phyloP scores from a whole-genome alignment of 2,888 invertebrate genomes.

The Timandra comae region DNA sequence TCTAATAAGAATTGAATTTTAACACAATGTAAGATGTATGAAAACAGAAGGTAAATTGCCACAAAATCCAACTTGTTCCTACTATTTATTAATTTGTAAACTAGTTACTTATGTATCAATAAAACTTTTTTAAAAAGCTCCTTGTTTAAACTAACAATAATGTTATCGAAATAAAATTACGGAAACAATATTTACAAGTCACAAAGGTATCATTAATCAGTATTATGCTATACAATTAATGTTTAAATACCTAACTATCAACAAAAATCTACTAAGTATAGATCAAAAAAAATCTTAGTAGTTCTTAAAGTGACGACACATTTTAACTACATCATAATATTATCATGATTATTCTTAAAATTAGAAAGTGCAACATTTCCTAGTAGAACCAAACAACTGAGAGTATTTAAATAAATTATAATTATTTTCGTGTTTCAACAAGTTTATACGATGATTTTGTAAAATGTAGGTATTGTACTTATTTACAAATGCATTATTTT shows the following conservation, averaged over 20 bases:
- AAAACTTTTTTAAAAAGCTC: slow-evolving; percentile 62
- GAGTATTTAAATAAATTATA: slow-evolving; percentile 70
- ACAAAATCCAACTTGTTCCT: slow-evolving; percentile 67
- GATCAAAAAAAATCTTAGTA: slow-evolving; percentile 61
- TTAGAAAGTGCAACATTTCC: slow-evolving; percentile 72
- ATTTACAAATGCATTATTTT: slow-evolving; percentile 72
- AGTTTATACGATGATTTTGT: slow-evolving; percentile 30
- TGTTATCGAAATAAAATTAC: slow-evolving; percentile 65
- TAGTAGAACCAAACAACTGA: slow-evolving; percentile 67
- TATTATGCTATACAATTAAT: slow-evolving; percentile 68
- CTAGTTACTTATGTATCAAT: slow-evolving; percentile 37
- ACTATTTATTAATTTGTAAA: slow-evolving; percentile 11
- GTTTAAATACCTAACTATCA: slow-evolving; percentile 62
- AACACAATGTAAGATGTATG: slow-evolving; percentile 21
- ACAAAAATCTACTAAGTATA: slow-evolving; percentile 62
- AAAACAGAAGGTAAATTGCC: slow-evolving; percentile 50
- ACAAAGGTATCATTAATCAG: slow-evolving; percentile 47
- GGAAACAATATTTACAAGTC: slow-evolving; percentile 73
- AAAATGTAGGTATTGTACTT: slow-evolving; percentile 58
- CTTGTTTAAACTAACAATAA: slow-evolving; percentile 51
- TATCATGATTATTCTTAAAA: slow-evolving; percentile 63
- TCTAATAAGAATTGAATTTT: slow-evolving; percentile 27
- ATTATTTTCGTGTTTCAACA: slow-evolving; percentile 52
- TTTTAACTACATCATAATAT: slow-evolving; percentile 63
- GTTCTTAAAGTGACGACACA: slow-evolving; percentile 69